Conservation (phyloP, 2,888 invertebrate genomes). For the Panopea generosa region DNA sequence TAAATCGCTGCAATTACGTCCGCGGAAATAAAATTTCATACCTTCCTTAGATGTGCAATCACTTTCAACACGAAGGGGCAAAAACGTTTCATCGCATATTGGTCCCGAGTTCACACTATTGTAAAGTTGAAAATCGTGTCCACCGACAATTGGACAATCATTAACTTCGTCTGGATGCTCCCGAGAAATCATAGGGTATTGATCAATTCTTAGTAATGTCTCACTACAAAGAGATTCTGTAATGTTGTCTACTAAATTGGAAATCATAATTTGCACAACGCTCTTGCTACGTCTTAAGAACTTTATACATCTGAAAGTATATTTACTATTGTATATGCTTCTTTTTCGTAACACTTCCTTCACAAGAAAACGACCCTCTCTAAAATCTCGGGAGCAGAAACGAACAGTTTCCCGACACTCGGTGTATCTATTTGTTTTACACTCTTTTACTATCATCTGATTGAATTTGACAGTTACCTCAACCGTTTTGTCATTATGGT, state of each 20-base stretch:
- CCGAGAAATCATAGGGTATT: slow-evolving; percentile 56
- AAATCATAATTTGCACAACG: slow-evolving; percentile 57
- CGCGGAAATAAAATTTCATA: slow-evolving; percentile 57
- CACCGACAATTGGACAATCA: slow-evolving; percentile 51
- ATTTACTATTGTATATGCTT: slow-evolving; percentile 4
- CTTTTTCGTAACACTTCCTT: slow-evolving; percentile 29
- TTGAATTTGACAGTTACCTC: slow-evolving; percentile 41
- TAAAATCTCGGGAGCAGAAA: slow-evolving; percentile 37
- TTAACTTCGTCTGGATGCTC: slow-evolving; percentile 38
- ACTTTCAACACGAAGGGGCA: slow-evolving; percentile 60
- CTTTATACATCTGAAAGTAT: slow-evolving; percentile 47
- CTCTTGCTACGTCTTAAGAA: slow-evolving; percentile 49
- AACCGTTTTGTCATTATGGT: slow-evolving; percentile 42
- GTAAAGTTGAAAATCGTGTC: slow-evolving; percentile 58
- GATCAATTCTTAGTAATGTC: slow-evolving; percentile 42
- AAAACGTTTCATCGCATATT: slow-evolving; percentile 59
- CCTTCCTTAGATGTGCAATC: slow-evolving; percentile 56
- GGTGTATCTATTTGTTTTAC: slow-evolving; percentile 8
- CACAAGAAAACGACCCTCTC: slow-evolving; percentile 46
- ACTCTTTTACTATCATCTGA: slow-evolving; percentile 49
- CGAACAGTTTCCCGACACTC: slow-evolving; percentile 35
- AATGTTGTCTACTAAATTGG: slow-evolving; percentile 20
- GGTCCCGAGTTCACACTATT: slow-evolving; percentile 33
- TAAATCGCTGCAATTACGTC: slow-evolving; percentile 47
- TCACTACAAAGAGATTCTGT: slow-evolving; percentile 46